A percentile compares a stretch with the other conserved stretches of the same genome.
phyloP scores from a whole-genome alignment of 2,113 vertebrate genomes.

The Pluvianellus socialis region DNA sequence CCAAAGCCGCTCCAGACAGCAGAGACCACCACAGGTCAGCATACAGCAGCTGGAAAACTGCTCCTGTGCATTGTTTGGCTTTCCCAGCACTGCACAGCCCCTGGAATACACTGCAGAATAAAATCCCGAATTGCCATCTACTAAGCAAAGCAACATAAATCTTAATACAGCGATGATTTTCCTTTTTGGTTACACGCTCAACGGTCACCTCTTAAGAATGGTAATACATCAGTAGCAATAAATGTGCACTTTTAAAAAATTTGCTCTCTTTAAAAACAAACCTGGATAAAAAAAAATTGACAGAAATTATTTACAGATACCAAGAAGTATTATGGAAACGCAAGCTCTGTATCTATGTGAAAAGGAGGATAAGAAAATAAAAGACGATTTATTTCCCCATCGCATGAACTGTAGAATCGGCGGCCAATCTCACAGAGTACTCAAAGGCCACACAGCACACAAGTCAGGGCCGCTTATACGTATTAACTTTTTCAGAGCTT shows the following conservation, averaged over 20 bases:
- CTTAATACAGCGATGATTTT: background rate
- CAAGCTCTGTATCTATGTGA: background rate
- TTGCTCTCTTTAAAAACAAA: background rate
- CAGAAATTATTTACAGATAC: background rate
- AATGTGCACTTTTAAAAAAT: background rate
- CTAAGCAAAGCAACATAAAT: background rate
- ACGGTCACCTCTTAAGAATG: background rate
- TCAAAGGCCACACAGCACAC: background rate
- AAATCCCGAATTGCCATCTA: background rate
- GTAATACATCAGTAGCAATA: background rate
- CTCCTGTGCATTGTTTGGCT: background rate
- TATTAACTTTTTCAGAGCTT: background rate
- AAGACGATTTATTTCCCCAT: background rate
- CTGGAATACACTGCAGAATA: background rate
- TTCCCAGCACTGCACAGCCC: background rate
- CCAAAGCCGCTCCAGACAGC: background rate
- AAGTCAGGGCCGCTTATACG: background rate
- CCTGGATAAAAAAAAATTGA: background rate
- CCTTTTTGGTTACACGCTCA: background rate
- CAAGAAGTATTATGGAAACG: background rate
- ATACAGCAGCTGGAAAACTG: background rate
- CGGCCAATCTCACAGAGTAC: background rate
- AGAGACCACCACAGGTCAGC: background rate
- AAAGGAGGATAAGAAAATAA: background rate
- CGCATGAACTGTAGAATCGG: background rate